Evolutionary conservation across 2,888 invertebrate species (phyloP), one percentile per base, ranked within the genome.

Genomic region (Leucophenga montana): DNA sequence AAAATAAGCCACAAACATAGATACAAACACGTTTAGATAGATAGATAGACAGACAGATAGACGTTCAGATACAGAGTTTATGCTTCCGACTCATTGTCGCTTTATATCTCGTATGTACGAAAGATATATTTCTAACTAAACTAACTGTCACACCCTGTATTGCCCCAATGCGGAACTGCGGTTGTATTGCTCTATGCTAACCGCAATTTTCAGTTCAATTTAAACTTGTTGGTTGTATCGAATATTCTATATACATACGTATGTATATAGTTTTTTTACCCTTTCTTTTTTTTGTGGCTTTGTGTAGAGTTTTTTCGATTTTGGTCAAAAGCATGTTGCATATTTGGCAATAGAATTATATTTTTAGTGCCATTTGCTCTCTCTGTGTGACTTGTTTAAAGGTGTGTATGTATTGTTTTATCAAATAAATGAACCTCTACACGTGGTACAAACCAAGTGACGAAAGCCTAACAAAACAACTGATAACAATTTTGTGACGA

Each of bases 151-250:
- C 80, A 73, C 71, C 31, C 33, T 57, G 11, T 27, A 27, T 31
- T 57, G 66, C 72, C 74, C 66, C 53, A 54, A 18, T 68, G 73
- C 56, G 74, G 71, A 46, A 53, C 76, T 78, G 72, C 78, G 76
- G 72, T 83, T 83, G 82, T 75, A 39, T 75, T 71, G 67, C 59
- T 5, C 16, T 20, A 22, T 68, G 71, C 59, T 57, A 69, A 78
- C 83, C 84, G 69, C 82, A 85, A 74, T 78, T 78, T 82, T 76
- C 75, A 76, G 77, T 81, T 80, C 76, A 79, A 82, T 82, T 85
- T 75, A 73, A 84, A 82, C 71, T 78, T 76, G 78, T 79, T 74
- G 73, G 78, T 82, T 18, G 57, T 33, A 16, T n/a, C 2, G 50
- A n/a, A 50, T 50, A 50, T n/a, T 18, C 16, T 50, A 18, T 16